phyloP scores from a whole-genome alignment of 2,113 vertebrate species.

The Brachyistius frenatus region DNA sequence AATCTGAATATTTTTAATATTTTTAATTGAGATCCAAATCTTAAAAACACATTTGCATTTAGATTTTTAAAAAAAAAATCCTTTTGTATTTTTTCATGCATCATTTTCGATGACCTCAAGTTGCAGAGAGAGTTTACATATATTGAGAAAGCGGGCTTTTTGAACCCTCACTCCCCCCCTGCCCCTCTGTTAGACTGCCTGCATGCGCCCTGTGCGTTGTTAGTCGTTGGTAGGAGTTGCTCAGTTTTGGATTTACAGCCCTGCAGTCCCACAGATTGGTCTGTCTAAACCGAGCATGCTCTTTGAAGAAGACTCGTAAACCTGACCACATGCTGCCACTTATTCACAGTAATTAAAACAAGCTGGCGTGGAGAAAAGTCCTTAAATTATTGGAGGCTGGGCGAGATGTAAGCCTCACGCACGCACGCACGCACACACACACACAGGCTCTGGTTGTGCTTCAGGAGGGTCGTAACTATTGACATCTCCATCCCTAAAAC shows the following conservation, averaged over 20 bases:
- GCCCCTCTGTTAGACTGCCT: conserved; percentile 46
- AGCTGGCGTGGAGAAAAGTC: conserved; percentile 81
- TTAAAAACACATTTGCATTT: background rate
- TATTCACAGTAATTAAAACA: conserved; percentile 89
- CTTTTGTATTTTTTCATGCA: conserved; percentile 7
- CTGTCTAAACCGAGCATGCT: conserved; percentile 73
- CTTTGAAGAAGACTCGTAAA: conserved; percentile 85
- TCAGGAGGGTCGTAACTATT: conserved; percentile 82
- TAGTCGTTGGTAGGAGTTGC: conserved; percentile 59
- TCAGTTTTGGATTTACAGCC: conserved; percentile 81
- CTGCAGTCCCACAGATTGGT: conserved; percentile 80
- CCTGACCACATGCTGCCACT: conserved; percentile 86
- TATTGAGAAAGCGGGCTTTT: conserved; percentile 65
- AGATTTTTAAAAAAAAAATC: background rate
- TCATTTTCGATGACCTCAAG: conserved; percentile 26
- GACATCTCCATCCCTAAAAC: conserved; percentile 76
- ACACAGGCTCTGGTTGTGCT: conserved; percentile 49
- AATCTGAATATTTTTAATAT: background rate
- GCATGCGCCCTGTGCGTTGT: conserved; percentile 73
- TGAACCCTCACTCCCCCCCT: conserved; percentile 41
- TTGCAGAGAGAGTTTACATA: conserved; percentile 16
- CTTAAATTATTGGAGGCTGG: conserved; percentile 79
- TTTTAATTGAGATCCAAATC: background rate
- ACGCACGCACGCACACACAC: conserved; percentile 21
- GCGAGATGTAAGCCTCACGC: conserved; percentile 73